These are phyloP conservation scores for Salmo trutta DNA, from an alignment of 2,797 vertebrate species.

Conservation along the genomic window DNA sequence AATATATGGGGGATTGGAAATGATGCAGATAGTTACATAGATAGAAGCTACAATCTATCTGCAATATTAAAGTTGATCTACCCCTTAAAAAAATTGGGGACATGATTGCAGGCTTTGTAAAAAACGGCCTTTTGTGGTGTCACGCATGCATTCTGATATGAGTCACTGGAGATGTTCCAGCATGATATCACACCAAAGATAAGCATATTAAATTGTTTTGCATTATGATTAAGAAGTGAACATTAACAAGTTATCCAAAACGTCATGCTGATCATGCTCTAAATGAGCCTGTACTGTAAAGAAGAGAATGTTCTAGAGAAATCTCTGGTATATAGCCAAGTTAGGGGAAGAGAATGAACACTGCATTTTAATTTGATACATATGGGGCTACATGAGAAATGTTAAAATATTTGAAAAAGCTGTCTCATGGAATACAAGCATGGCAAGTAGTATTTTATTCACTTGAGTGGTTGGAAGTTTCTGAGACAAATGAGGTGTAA, in stretches of 20 bases:
- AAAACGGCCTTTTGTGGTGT: not conserved
- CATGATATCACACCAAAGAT: not conserved
- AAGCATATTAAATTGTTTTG: not conserved
- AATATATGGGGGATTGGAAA: too few species aligned
- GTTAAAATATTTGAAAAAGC: not conserved
- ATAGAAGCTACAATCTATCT: too few species aligned
- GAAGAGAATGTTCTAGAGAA: not conserved
- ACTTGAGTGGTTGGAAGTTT: not conserved
- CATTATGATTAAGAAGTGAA: not conserved
- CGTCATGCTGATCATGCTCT: not conserved
- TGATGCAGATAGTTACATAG: too few species aligned
- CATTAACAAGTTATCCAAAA: conserved; percentile 3
- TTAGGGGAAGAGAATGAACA: not conserved
- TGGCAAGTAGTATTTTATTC: not conserved
- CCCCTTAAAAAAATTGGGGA: too few species aligned
- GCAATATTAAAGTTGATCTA: too few species aligned
- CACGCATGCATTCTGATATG: not conserved
- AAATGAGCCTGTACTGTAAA: not conserved
- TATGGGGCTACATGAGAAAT: not conserved
- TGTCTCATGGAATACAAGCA: conserved; percentile 1
- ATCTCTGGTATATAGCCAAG: not conserved
- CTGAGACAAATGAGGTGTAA: not conserved
- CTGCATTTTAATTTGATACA: not conserved
- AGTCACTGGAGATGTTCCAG: not conserved
- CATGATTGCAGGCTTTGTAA: not conserved